phyloP scores from a whole-genome alignment of 2,797 vertebrate genomes.

The Pristis pectinata region DNA sequence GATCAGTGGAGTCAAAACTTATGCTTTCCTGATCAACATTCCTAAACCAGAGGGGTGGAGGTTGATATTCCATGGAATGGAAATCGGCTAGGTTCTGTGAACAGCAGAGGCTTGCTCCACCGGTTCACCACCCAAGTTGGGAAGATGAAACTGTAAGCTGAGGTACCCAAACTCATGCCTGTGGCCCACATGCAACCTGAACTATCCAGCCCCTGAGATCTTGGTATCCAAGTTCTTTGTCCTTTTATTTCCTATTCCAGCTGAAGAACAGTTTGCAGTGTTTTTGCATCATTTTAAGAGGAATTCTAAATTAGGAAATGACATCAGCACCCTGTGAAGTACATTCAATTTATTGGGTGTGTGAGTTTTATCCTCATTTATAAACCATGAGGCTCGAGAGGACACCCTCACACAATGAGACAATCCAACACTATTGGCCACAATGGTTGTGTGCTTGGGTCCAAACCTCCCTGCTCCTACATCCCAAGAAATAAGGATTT shows the following conservation, averaged over 20 bases:
- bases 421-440: too few relatives aligned
- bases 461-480: too few relatives aligned
- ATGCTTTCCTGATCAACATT: neutral
- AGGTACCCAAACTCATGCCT: neutral
- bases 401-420: neutral
- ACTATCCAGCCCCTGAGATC: neutral
- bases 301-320: neutral
- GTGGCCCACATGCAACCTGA: neutral
- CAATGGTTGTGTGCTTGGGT: neutral
- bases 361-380: neutral
- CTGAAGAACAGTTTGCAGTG: neutral
- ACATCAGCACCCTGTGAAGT: neutral
- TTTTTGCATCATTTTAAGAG: neutral
- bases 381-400: neutral
- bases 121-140: neutral
- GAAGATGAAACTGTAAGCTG: neutral
- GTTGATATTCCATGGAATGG: neutral
- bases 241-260: neutral
- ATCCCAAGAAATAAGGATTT: neutral
- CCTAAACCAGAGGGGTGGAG: neutral
- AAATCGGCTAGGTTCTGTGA: neutral
- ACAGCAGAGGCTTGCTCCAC: neutral
- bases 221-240: neutral
- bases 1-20: neutral
- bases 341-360: neutral